Evolutionary conservation across 2,888 invertebrate genomes (phyloP), one percentile per base, ranked within the genome.

Genomic region (Mythimna pallens): DNA sequence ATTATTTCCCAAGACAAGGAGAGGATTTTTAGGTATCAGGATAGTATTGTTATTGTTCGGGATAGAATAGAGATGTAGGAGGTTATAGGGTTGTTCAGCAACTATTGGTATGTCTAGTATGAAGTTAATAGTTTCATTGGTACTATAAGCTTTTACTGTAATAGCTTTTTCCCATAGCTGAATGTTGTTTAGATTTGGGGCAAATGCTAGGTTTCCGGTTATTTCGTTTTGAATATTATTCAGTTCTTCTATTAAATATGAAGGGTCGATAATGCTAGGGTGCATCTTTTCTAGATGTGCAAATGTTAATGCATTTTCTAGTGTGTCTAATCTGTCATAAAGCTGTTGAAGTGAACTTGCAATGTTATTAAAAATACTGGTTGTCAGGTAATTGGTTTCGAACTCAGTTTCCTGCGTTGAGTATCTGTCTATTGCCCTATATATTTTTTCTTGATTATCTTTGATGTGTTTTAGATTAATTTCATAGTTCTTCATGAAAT

Each of bases 1-100:
- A 40, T 87, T 65, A 72, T 84, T 86, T 71, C 83, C 84, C 82
- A 86, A 84, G 82, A 87, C 70, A 30, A 86, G 76, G 83, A 22
- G 22, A 20, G 82, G 85, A 43, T 86, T 78, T 77, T 86, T 78
- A 0, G 86, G 82, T 7, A 86, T 84, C 6, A 86, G 74, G 68
- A 83, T 80, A 0, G 76, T 82, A 14, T 81, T 76, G 1, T 79
- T n/a, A 10, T 85, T 85, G 20, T 30, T 30, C 1, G 30, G 30
- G 30, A 30, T 30, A 3, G 84, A 84, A 34, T 84, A 86, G 2
- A 87, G 66, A 64, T 85, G 84, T n/a, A n/a, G n/a, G n/a, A n/a
- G n/a, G n/a, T 59, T 87, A 25, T 0, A 85, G 67, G 55, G 65
- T 65, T 84, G 74, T 12, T 83, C 54, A 22, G 82, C 40, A 30